phyloP scores from a whole-genome alignment of 2,797 vertebrate species.

The Sternarchorhynchus goeldii region DNA sequence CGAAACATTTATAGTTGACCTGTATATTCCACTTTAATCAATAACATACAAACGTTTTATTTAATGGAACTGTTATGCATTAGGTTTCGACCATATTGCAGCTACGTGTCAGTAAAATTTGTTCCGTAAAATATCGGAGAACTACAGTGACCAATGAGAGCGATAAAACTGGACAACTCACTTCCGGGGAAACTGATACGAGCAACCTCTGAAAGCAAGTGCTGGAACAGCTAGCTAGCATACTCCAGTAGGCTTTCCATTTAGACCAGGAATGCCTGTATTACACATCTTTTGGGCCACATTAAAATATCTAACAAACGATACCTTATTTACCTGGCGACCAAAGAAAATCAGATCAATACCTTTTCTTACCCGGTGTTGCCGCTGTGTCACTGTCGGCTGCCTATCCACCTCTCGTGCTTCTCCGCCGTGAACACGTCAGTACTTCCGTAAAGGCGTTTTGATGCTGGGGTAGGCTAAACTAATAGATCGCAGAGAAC shows the following conservation, averaged over 20 bases:
- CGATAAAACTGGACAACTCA: slow-evolving; percentile 76
- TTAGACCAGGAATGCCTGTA: background rate
- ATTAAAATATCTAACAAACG: background rate
- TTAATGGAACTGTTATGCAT: background rate
- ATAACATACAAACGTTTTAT: background rate
- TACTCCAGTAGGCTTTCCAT: background rate
- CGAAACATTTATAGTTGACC: slow-evolving; percentile 25
- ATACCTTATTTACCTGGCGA: accelerated
- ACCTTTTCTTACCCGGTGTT: slow-evolving; percentile 73
- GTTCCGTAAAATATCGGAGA: accelerated
- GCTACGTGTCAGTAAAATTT: background rate
- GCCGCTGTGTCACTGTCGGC: slow-evolving; percentile 80
- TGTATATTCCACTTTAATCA: slow-evolving; percentile 59
- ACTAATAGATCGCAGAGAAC: slow-evolving; percentile 46
- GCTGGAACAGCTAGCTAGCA: slow-evolving; percentile 21
- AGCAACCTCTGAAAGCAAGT: background rate
- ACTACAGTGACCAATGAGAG: slow-evolving; percentile 73
- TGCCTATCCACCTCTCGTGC: slow-evolving; percentile 67
- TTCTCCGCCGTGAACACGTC: slow-evolving; percentile 76
- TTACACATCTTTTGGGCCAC: background rate
- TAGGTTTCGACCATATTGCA: slow-evolving; percentile 62
- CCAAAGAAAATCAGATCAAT: background rate
- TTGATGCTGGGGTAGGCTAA: background rate
- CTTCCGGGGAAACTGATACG: slow-evolving; percentile 69
- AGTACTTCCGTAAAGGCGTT: slow-evolving; percentile 71